Evolutionary conservation across 2,797 vertebrate genomes (phyloP).

Genomic region (Halcyon leucocephala): DNA sequence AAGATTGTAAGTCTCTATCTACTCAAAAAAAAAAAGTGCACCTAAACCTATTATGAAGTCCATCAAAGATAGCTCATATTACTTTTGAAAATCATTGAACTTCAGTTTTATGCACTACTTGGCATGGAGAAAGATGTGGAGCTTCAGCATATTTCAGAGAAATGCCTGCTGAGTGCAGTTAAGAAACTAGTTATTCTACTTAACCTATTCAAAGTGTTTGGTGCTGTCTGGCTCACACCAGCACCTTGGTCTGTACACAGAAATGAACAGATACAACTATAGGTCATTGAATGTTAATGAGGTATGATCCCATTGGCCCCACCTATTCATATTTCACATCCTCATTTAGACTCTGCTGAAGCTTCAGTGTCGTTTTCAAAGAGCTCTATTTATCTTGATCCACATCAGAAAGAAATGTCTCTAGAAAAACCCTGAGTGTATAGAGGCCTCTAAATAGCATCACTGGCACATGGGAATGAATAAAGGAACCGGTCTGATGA

Average conservation of each 20-base stretch:
- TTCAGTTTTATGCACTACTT: not conserved
- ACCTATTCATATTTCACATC: not conserved
- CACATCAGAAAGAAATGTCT: not conserved
- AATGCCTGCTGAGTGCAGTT: not conserved
- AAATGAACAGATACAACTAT: not conserved
- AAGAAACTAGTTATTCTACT: not conserved
- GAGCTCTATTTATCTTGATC: not conserved
- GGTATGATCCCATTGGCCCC: not conserved
- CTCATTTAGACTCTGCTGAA: not conserved
- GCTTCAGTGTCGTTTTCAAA: not conserved
- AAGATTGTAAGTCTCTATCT: not conserved
- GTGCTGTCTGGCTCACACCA: not conserved
- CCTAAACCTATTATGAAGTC: not conserved
- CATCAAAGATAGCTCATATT: not conserved
- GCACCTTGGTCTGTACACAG: not conserved
- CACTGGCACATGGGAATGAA: not conserved
- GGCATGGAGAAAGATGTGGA: not conserved
- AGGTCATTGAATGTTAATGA: not conserved
- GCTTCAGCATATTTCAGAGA: not conserved
- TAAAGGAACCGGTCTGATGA: not conserved
- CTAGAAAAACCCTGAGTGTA: not conserved
- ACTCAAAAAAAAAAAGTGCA: not conserved
- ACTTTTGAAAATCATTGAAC: not conserved
- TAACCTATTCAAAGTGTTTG: not conserved
- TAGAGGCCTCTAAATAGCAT: not conserved